Conservation (phyloP, 2,888 invertebrate genomes). For the Mesopsocus fuscifrons region DNA sequence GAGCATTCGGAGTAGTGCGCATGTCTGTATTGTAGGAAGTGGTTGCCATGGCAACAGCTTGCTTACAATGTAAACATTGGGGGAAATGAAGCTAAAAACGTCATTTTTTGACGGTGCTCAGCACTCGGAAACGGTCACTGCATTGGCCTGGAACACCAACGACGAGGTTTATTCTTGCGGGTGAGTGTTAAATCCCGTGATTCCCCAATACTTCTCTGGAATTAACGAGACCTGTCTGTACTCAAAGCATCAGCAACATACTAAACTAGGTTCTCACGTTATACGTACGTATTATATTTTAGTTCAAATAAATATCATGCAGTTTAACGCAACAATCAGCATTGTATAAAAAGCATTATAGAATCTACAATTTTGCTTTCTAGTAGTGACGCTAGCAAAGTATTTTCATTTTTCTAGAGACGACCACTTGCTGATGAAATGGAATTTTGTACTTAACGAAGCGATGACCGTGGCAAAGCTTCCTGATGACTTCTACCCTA, state of each 20-base stretch:
- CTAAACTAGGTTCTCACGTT: too few relatives aligned
- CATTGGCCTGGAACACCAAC: slow-evolving; percentile 82
- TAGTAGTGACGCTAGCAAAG: too few relatives aligned
- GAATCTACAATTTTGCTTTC: too few relatives aligned
- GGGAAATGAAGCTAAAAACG: slow-evolving; percentile 71
- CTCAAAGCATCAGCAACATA: too few relatives aligned
- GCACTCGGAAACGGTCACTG: slow-evolving; percentile 62
- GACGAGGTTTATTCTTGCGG: slow-evolving; percentile 87
- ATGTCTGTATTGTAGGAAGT: too few relatives aligned
- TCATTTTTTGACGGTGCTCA: slow-evolving; percentile 54
- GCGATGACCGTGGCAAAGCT: slow-evolving; percentile 58
- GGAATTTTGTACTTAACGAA: slow-evolving; percentile 69
- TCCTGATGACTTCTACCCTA: slow-evolving; percentile 68
- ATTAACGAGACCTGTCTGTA: too few relatives aligned
- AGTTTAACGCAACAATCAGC: too few relatives aligned
- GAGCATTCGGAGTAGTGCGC: background rate
- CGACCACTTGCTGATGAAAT: slow-evolving; percentile 73
- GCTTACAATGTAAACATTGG: slow-evolving; percentile 6
- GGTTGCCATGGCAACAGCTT: slow-evolving; percentile 9
- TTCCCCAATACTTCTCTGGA: too few relatives aligned
- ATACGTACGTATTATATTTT: too few relatives aligned
- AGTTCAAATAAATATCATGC: too few relatives aligned
- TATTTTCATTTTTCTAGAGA: slow-evolving; percentile 45
- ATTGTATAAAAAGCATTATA: too few relatives aligned
- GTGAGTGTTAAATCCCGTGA: slow-evolving; percentile 28